Percentiles rank a stretch among this genome's conserved stretches.
phyloP scores from a whole-genome alignment of 2,797 vertebrate genomes.

The Coluber constrictor region DNA sequence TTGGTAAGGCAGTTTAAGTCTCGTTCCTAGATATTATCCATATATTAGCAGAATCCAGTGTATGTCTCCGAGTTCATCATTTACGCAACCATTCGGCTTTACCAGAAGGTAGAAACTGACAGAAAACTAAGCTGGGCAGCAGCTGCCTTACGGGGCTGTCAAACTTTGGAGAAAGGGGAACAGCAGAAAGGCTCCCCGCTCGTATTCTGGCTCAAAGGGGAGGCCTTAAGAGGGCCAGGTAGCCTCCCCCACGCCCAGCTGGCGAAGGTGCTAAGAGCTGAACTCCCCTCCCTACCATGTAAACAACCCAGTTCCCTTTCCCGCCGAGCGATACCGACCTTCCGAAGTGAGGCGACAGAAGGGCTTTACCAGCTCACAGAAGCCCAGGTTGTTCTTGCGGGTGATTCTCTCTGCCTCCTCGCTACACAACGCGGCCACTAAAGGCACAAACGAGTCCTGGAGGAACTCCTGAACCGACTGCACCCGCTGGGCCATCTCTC shows the following conservation, averaged over 20 bases:
- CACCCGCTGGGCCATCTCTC: conserved; percentile 89
- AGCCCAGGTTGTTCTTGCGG: conserved; percentile 89
- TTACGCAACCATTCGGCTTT: not conserved
- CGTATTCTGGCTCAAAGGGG: not conserved
- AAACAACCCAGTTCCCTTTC: not conserved
- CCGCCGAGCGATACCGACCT: conserved; percentile 74
- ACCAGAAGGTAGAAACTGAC: not conserved
- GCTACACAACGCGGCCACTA: conserved; percentile 93
- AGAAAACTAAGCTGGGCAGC: not conserved
- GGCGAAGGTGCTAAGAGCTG: not conserved
- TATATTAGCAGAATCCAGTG: not conserved
- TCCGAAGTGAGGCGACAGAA: conserved; percentile 95
- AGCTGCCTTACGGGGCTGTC: not conserved
- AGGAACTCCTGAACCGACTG: conserved; percentile 96
- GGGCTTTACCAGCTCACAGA: conserved; percentile 90
- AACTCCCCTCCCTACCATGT: not conserved
- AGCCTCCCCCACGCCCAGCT: not conserved
- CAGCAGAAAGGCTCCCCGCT: not conserved
- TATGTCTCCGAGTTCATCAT: not conserved
- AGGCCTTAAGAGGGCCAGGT: not conserved
- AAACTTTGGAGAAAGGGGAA: not conserved
- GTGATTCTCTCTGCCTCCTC: conserved; percentile 89
- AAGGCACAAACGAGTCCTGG: conserved; percentile 94
- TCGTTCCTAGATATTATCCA: not conserved
- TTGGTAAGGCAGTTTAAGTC: not conserved